A percentile compares a stretch with the other conserved stretches of the same genome.
phyloP scores from a whole-genome alignment of 2,113 vertebrate species.

The Leptodactylus fuscus region DNA sequence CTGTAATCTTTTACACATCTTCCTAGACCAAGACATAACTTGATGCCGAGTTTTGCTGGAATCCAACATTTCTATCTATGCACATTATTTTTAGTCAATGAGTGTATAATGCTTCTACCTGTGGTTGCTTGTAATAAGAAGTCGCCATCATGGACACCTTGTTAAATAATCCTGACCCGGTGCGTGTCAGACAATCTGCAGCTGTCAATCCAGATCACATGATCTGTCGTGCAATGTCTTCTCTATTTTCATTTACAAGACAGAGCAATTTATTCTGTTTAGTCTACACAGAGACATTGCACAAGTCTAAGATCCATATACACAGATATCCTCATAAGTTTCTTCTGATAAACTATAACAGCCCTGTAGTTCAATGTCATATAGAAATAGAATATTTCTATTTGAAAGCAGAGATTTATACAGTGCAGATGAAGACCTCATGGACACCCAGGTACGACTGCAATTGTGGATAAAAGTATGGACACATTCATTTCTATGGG shows the following conservation, averaged over 20 bases:
- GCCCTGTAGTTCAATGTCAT: neutral
- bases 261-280: slow-evolving; percentile 20
- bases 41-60: too few relatives aligned
- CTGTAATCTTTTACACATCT: too few relatives aligned
- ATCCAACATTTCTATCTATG: too few relatives aligned
- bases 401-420: neutral
- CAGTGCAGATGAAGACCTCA: too few relatives aligned
- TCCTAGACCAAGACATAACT: too few relatives aligned
- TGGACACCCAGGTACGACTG: too few relatives aligned
- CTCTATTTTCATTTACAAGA: neutral
- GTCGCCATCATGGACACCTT: too few relatives aligned
- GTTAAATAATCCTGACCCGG: neutral
- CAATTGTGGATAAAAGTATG: too few relatives aligned
- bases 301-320: neutral
- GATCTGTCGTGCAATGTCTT: slow-evolving; percentile 9
- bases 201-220: slow-evolving; percentile 7
- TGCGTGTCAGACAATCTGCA: neutral
- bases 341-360: neutral
- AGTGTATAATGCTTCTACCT: too few relatives aligned
- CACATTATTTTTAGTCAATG: too few relatives aligned
- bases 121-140: too few relatives aligned
- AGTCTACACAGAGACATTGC: slow-evolving; percentile 1
- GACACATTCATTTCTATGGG: too few relatives aligned
- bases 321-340: neutral
- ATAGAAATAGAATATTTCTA: neutral